These are phyloP conservation scores for Drosophila kurseongensis DNA, from an alignment of 1,140 invertebrate genomes.

Conservation along the genomic window DNA sequence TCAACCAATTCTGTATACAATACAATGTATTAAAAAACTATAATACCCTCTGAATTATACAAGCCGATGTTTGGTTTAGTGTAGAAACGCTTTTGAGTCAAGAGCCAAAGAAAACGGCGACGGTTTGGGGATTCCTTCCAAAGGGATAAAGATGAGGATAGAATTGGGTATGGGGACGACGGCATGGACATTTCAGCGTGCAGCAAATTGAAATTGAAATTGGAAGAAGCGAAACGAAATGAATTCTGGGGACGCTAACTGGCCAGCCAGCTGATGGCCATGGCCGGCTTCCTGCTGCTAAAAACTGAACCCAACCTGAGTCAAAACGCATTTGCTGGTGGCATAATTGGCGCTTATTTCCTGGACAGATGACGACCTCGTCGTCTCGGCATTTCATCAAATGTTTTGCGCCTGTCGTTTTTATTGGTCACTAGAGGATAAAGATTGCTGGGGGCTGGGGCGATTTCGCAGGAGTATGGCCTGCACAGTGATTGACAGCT, in stretches of 20 bases:
- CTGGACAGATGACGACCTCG: slow-evolving; percentile 72
- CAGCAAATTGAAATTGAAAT: slow-evolving; percentile 77
- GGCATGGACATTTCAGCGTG: slow-evolving; percentile 71
- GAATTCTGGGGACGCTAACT: slow-evolving; percentile 76
- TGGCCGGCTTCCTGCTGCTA: slow-evolving; percentile 72
- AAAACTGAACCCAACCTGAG: slow-evolving; percentile 38
- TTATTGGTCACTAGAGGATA: slow-evolving; percentile 77
- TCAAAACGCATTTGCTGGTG: slow-evolving; percentile 76
- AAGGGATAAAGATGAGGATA: slow-evolving; percentile 22
- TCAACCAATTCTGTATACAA: too few species aligned
- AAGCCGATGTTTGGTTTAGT: slow-evolving; percentile 1
- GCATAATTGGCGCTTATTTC: slow-evolving; percentile 84
- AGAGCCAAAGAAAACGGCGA: slow-evolving; percentile 22
- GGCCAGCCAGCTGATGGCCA: slow-evolving; percentile 58
- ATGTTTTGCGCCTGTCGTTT: slow-evolving; percentile 68
- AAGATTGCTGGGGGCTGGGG: slow-evolving; percentile 7
- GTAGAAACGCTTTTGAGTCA: slow-evolving; percentile 48
- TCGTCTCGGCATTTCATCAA: slow-evolving; percentile 73
- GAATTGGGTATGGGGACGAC: slow-evolving; percentile 22
- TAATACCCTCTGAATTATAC: too few species aligned
- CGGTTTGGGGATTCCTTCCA: slow-evolving; percentile 46
- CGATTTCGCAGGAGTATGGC: not conserved
- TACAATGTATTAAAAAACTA: too few species aligned
- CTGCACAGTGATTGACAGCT: slow-evolving; percentile 75
- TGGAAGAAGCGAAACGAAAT: slow-evolving; percentile 78